Evolutionary conservation across 64 coral and sea anemone genomes (phyloP), one percentile per base, ranked within the genome.

Genomic region (Exaiptasia diaphana): DNA sequence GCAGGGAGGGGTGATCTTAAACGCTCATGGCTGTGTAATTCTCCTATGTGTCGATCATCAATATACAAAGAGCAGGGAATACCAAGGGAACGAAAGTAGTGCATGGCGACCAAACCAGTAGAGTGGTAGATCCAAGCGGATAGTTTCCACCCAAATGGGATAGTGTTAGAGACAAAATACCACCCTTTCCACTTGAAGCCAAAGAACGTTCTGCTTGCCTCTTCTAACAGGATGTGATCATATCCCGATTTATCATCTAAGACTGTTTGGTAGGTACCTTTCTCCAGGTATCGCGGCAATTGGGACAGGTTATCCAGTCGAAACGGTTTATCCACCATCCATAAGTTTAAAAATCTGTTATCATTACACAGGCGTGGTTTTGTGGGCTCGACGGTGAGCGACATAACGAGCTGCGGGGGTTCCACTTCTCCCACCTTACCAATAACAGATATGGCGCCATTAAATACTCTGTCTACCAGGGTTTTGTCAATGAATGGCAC

Each of bases 331-430:
- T 55, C 74, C 22, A 4, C 2, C 5, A 77, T 18, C 45, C 46
- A 56, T 11, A 56, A 31, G 18, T 77, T 56, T 8, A 77, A 11
- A 56, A 79, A 79, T 63, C 28, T 15, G 10, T 56, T 18, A 11
- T 57, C 74, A 32, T 77, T 26, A 4, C 75, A 61, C 75, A 79
- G 32, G 21, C 75, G 33, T 4, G 39, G 77, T 65, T 81, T 64
- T 1, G 56, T 62, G 26, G 58, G 36, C 36, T 81, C 58, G 4
- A 81, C 46, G 10, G 75, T 79, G 8, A 79, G 34, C 20, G 75
- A 53, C 75, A 79, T 79, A 20, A 79, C 75, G 52, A 79, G 61
- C 23, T 79, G 38, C 48, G 54, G 55, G 36, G 52, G 53, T 5
- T 54, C 22, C 35, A 63, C 17, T 20, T 79, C 1, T 22, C 75